Evolutionary conservation across 2,888 invertebrate genomes (phyloP).

Genomic region (Melitaea athalia): DNA sequence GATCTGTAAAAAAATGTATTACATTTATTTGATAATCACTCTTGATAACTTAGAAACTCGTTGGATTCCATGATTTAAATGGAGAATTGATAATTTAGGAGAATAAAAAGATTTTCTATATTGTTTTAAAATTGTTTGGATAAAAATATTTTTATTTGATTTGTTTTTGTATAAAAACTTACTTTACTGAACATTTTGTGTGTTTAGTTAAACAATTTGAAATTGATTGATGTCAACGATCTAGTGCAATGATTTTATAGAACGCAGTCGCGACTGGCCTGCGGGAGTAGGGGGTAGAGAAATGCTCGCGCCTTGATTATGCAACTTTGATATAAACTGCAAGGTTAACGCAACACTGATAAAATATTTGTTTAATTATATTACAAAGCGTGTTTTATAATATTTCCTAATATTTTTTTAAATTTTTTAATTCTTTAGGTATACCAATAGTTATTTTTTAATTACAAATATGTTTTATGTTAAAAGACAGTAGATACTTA

Average conservation of each 20-base stretch:
- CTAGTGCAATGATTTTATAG: conserved; percentile 66
- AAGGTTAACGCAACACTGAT: conserved; percentile 47
- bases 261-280: conserved; percentile 45
- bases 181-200: conserved; percentile 70
- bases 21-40: neutral
- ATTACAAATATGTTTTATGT: too few relatives aligned
- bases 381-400: too few relatives aligned
- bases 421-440: too few relatives aligned
- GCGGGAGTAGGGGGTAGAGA: conserved; percentile 47
- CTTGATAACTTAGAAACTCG: too few relatives aligned
- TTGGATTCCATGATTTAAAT: too few relatives aligned
- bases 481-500: too few relatives aligned
- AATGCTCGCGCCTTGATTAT: conserved; percentile 58
- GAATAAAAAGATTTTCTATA: too few relatives aligned
- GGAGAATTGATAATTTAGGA: too few relatives aligned
- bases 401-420: too few relatives aligned
- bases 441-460: too few relatives aligned
- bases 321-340: conserved; percentile 56
- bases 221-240: conserved; percentile 63
- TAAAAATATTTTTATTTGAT: neutral
- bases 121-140: neutral
- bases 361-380: too few relatives aligned
- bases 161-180: conserved; percentile 43
- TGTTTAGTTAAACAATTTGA: conserved; percentile 56
- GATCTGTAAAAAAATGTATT: conserved; percentile 42